Conservation (phyloP, 2,113 vertebrate species). For the Asarcornis scutulata region DNA sequence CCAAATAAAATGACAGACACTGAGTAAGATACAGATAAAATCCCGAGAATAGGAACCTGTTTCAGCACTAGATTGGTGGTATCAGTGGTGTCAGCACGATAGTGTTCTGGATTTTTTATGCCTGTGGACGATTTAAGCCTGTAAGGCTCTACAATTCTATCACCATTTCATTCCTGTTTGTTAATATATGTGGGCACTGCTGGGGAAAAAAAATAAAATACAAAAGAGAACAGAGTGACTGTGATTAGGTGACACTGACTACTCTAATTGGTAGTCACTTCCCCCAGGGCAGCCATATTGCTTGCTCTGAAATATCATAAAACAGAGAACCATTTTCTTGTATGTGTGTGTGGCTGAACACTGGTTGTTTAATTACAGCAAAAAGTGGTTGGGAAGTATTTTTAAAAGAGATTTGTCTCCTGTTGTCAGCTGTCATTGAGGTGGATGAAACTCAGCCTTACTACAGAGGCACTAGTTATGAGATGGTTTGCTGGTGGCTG, state of each 20-base stretch:
- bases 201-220: constrained; percentile 35
- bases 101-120: neutral
- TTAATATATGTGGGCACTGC: neutral
- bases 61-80: neutral
- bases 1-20: neutral
- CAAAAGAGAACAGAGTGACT: neutral
- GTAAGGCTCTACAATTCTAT: neutral
- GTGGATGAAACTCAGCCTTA: constrained; percentile 63
- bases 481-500: constrained; percentile 37
- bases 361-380: constrained; percentile 54
- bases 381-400: constrained; percentile 59
- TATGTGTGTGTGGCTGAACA: neutral
- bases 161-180: neutral
- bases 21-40: neutral
- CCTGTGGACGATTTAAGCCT: neutral
- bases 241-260: neutral
- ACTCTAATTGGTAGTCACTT: neutral
- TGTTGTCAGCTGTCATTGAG: constrained; percentile 69
- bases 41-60: neutral
- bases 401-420: constrained; percentile 68
- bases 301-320: neutral
- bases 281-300: neutral
- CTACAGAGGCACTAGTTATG: constrained; percentile 37
- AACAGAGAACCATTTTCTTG: neutral
- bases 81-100: neutral